These are phyloP conservation scores for Asarcornis scutulata DNA, from an alignment of 2,113 vertebrate species.

Conservation along the genomic window DNA sequence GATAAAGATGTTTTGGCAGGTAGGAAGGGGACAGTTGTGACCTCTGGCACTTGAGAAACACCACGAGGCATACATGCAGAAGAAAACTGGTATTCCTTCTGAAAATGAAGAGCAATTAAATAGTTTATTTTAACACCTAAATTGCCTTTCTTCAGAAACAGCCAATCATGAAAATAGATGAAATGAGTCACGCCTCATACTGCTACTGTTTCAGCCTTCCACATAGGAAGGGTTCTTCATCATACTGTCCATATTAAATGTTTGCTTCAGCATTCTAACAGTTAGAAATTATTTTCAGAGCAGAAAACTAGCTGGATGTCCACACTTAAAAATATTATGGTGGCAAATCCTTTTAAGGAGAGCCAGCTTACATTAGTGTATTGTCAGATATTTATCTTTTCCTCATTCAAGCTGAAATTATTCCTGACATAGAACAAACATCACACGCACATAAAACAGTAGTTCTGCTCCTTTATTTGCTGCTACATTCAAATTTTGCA, in stretches of 20 bases:
- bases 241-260: background rate
- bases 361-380: background rate
- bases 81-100: background rate
- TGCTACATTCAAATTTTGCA: background rate
- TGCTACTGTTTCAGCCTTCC: slow-evolving; percentile 14
- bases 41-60: background rate
- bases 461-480: background rate
- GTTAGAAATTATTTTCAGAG: background rate
- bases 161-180: slow-evolving; percentile 13
- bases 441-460: fast-evolving
- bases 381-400: background rate
- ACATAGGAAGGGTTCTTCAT: background rate
- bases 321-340: background rate
- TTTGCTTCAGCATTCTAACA: background rate
- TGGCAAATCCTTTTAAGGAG: background rate
- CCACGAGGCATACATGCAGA: background rate
- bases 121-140: slow-evolving; percentile 44
- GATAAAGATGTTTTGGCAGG: background rate
- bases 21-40: background rate
- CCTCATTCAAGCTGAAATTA: background rate
- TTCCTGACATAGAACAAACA: background rate
- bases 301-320: background rate
- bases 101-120: background rate
- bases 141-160: slow-evolving; percentile 39
- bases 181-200: slow-evolving; percentile 18